Evolutionary conservation across 2,797 vertebrate genomes (phyloP).

Genomic region (Neosilurus mollespiculum): DNA sequence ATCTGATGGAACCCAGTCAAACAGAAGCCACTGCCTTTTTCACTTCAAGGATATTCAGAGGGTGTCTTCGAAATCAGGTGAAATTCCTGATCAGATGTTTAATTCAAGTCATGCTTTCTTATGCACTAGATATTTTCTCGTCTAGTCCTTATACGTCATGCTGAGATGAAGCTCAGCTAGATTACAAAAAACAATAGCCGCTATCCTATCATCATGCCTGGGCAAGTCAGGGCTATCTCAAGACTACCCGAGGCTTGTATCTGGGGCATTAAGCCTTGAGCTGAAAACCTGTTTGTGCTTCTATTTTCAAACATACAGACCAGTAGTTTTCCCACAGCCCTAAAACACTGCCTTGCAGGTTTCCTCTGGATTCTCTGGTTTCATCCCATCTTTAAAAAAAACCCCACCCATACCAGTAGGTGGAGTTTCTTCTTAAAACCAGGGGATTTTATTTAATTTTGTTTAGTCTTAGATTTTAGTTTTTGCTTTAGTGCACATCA

Average conservation of each 20-base stretch:
- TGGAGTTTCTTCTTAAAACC: no score
- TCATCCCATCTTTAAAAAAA: neutral
- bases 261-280: no score
- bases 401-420: neutral
- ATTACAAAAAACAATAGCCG: neutral
- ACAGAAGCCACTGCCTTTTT: slow-evolving; percentile 66
- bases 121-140: neutral
- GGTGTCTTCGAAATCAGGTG: slow-evolving; percentile 24
- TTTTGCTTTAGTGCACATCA: no score
- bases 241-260: no score
- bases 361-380: neutral
- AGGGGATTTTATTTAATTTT: no score
- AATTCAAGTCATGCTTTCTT: neutral
- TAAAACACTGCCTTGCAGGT: neutral
- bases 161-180: neutral
- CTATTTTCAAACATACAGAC: neutral
- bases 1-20: slow-evolving; percentile 36
- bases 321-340: no score
- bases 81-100: neutral
- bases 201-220: no score
- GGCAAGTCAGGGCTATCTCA: no score
- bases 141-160: neutral
- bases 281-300: no score
- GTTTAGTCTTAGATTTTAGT: no score
- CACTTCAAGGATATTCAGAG: slow-evolving; percentile 52